Evolutionary conservation across 1,140 invertebrate species (phyloP), one percentile per base, ranked within the genome.

Genomic region (Drosophila aff.): DNA sequence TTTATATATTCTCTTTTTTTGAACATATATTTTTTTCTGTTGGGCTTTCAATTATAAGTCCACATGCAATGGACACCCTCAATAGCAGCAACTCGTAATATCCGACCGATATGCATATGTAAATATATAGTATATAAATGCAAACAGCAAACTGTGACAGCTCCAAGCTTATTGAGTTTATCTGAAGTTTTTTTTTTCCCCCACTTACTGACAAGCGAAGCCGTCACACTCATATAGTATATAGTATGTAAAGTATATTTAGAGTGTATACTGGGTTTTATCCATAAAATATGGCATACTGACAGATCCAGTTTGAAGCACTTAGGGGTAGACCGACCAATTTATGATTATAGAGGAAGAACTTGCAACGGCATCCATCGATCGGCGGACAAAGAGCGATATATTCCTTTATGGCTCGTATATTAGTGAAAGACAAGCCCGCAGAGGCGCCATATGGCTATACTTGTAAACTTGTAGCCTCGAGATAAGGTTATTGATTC

Each of bases 111-210:
- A 41, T 31, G n/a, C 40, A 64, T 44, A 44, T 44, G 33, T 65
- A 43, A 41, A 65, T 64, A 33, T 52, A 33, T 52, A 13, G 15
- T 40, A 55, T 53, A 31, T 18, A 13, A 31, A 40, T 16, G 23
- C 31, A 21, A 46, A 46, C 31, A 63, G 33, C 16, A 36, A 66
- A 36, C 31, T 65, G 59, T 31, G 65, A 47, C 65, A 65, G 44
- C 64, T 47, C 23, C 64, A 61, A 61, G 62, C 55, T 65, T 43
- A 62, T 49, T 63, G 62, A 44, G 61, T 49, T 68, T 65, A 40
- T 68, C 61, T 65, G 65, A 65, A 68, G 61, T 68, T 68, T 26
- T 16, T 47, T 47, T 33, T 31, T 31, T 8, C 6, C 43, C 23
- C 59, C 65, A 65, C 64, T 47, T 64, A 64, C 59, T 43, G 31